phyloP scores from a whole-genome alignment of 1,140 invertebrate species.

The Drosophila baimaii region DNA sequence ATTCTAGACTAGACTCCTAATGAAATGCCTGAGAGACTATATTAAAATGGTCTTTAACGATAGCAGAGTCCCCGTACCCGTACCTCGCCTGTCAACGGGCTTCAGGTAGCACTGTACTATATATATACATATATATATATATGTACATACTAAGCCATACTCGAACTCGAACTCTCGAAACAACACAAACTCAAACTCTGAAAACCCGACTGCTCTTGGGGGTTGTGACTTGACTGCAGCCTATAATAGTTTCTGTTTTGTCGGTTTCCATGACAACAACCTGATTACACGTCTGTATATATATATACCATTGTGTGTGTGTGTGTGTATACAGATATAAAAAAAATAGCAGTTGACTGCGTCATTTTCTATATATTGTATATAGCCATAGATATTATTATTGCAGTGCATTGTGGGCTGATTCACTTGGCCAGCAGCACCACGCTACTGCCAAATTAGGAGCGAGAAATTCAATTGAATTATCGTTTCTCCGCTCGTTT shows the following conservation, averaged over 20 bases:
- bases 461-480: constrained; percentile 77
- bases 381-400: constrained; percentile 33
- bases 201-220: constrained; percentile 28
- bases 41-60: neutral
- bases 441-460: constrained; percentile 64
- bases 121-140: neutral
- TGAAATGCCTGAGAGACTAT: constrained; percentile 1
- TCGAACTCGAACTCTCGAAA: constrained; percentile 5
- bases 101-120: constrained; percentile 49
- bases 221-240: constrained; percentile 34
- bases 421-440: constrained; percentile 65
- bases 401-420: constrained; percentile 67
- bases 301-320: constrained; percentile 9
- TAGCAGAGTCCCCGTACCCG: neutral
- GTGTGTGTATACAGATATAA: constrained; percentile 11
- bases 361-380: constrained; percentile 40
- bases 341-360: constrained; percentile 42
- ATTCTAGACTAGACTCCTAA: constrained; percentile 3
- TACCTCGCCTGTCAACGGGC: neutral
- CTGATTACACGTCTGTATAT: constrained; percentile 58
- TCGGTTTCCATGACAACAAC: constrained; percentile 68
- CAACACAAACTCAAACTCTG: constrained; percentile 15
- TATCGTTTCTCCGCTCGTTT: constrained; percentile 18
- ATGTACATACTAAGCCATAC: constrained; percentile 9
- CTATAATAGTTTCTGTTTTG: constrained; percentile 62